Evolutionary conservation across 1,140 invertebrate genomes (phyloP), one percentile per base, ranked within the genome.

Genomic region (Diorhabda carinulata): DNA sequence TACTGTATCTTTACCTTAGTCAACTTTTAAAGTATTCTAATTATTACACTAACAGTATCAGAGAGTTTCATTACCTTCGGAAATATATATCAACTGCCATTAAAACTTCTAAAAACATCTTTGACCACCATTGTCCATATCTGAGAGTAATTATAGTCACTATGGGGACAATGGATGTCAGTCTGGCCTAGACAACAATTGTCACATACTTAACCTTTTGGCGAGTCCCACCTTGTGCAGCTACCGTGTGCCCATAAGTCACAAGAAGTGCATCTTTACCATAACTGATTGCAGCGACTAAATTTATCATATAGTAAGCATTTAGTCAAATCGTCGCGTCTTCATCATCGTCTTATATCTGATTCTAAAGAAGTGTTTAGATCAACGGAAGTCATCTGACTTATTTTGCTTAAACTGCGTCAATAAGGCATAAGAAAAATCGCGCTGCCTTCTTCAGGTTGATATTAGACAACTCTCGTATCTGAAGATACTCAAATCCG

Each of bases 291-390:
- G 62, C 70, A 52, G 42, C 64, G 57, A n/a, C 72, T 66, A 43
- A 69, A 73, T 69, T 73, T 62, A 40, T 44, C 66, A 61, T 67
- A 68, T 58, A 72, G 43, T 5, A 72, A 43, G 68, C 78, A 80
- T 47, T 44, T 74, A 45, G 78, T 79, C 60, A 67, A 66, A 10
- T 57, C 72, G 68, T 75, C 25, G 25, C 74, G 67, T 78, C 70
- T 72, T 45, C 63, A 61, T 79, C 74, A 72, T 78, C 73, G 59
- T 77, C 73, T 67, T 9, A 10, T 61, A 61, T 61, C 25, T 61
- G 60, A 61, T 42, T 3, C 8, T 61, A 7, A 61, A 42, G 40
- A 10, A 61, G 3, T 10, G 60, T 3, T 61, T 61, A 61, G 60
- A 10, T 61, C 60, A 25, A 25, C 25, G 25, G 25, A 25, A 25